Percentiles rank a stretch among this genome's conserved stretches.
These are phyloP conservation scores for Azorinus chamasolen DNA, from an alignment of 2,888 invertebrate species.

Conservation along the genomic window DNA sequence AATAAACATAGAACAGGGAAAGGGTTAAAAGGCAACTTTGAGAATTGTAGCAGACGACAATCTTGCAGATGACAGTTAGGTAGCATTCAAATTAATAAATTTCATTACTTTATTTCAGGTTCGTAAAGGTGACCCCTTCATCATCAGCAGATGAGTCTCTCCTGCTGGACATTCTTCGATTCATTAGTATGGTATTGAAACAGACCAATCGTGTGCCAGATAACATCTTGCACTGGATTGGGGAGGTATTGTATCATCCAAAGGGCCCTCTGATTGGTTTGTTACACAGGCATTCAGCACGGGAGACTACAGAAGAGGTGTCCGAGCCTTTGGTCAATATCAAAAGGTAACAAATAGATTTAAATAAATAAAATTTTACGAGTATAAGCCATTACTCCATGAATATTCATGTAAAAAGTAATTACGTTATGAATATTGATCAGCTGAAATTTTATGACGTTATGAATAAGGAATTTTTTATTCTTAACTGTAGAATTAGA, in stretches of 20 bases:
- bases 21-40: too few species aligned
- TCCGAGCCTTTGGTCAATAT: slow-evolving; percentile 70
- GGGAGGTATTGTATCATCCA: slow-evolving; percentile 79
- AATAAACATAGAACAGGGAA: too few species aligned
- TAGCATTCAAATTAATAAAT: too few species aligned
- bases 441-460: too few species aligned
- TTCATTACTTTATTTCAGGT: slow-evolving; percentile 71
- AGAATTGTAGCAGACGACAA: too few species aligned
- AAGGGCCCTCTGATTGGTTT: slow-evolving; percentile 82
- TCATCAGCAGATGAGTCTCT: slow-evolving; percentile 83
- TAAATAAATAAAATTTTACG: too few species aligned
- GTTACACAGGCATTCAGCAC: slow-evolving; percentile 72
- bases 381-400: too few species aligned
- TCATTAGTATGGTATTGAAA: slow-evolving; percentile 75
- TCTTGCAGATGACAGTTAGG: too few species aligned
- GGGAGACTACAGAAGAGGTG: slow-evolving; percentile 70
- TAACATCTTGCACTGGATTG: slow-evolving; percentile 79
- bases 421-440: too few species aligned
- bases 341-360: slow-evolving; percentile 77
- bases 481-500: too few species aligned
- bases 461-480: too few species aligned
- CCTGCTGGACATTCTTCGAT: slow-evolving; percentile 79
- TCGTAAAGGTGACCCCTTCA: slow-evolving; percentile 81
- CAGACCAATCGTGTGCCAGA: slow-evolving; percentile 72
- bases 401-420: too few species aligned